These are phyloP conservation scores for Arion vulgaris DNA, from an alignment of 1,140 invertebrate genomes.

Conservation along the genomic window DNA sequence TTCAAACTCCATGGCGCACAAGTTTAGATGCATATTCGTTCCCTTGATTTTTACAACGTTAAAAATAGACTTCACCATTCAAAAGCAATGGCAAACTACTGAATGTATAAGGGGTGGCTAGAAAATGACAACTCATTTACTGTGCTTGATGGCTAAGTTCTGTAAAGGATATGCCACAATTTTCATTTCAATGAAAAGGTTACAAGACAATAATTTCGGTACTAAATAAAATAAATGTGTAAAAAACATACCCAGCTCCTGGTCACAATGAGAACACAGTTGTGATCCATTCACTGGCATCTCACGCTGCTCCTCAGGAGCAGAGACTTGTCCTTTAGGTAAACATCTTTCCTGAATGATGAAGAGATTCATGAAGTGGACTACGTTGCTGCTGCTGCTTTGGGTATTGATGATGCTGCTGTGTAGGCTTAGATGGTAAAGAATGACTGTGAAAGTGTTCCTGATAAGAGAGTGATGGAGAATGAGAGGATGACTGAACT, in stretches of 20 bases:
- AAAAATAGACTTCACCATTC: too few relatives aligned
- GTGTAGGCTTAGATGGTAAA: background rate
- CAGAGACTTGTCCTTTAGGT: slow-evolving; percentile 38
- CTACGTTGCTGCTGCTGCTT: background rate
- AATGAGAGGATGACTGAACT: background rate
- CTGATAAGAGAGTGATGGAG: background rate
- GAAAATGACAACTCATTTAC: too few relatives aligned
- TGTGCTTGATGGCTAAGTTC: too few relatives aligned
- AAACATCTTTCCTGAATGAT: background rate
- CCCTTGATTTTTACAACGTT: too few relatives aligned
- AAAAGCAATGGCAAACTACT: too few relatives aligned
- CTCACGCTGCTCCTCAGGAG: slow-evolving; percentile 40
- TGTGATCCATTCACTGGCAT: slow-evolving; percentile 91
- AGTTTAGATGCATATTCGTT: too few relatives aligned
- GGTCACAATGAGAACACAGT: slow-evolving; percentile 93
- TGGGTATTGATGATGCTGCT: background rate
- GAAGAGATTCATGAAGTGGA: background rate
- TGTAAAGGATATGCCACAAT: too few relatives aligned
- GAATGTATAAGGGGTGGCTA: too few relatives aligned
- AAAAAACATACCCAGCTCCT: slow-evolving; percentile 90
- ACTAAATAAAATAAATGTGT: too few relatives aligned
- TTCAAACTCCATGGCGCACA: too few relatives aligned
- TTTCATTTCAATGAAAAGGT: too few relatives aligned
- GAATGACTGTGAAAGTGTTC: background rate
- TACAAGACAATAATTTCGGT: too few relatives aligned